Conservation (phyloP, 2,888 invertebrate species). For the Netelia inedita region DNA sequence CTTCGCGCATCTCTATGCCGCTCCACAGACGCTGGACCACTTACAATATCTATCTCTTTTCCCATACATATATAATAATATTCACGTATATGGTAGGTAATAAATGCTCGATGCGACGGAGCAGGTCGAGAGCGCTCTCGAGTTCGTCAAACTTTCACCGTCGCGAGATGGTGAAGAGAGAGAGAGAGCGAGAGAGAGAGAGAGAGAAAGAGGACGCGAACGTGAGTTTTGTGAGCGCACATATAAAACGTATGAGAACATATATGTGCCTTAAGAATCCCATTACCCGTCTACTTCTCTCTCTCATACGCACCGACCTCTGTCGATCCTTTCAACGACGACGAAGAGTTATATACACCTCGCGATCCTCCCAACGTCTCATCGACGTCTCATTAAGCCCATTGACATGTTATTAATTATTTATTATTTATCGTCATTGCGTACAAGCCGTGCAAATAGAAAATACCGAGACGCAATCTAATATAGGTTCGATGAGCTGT, state of each 20-base stretch:
- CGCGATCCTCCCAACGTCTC: constrained; percentile 43
- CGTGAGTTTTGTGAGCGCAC: not conserved
- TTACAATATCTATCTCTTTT: constrained; percentile 46
- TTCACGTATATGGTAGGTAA: not conserved
- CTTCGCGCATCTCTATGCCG: constrained; percentile 11
- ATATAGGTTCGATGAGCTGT: too few species aligned
- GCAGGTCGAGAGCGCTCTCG: constrained; percentile 55
- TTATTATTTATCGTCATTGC: constrained; percentile 25
- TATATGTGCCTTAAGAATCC: not conserved
- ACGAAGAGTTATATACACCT: constrained; percentile 14
- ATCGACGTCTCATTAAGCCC: constrained; percentile 54
- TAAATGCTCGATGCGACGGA: constrained; percentile 42
- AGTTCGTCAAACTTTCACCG: constrained; percentile 68
- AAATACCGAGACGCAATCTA: too few species aligned
- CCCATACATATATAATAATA: constrained; percentile 4
- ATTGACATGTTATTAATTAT: constrained; percentile 43
- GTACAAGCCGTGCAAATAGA: not conserved
- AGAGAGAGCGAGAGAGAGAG: too few species aligned
- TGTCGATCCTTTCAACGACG: constrained; percentile 31
- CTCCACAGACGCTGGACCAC: constrained; percentile 32
- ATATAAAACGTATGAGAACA: not conserved
- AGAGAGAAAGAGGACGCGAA: not conserved
- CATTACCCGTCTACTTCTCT: constrained; percentile 32
- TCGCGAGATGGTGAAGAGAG: constrained; percentile 7
- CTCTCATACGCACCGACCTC: constrained; percentile 27